Conservation (phyloP, 2,888 invertebrate genomes). For the Standfussiana lucernea region DNA sequence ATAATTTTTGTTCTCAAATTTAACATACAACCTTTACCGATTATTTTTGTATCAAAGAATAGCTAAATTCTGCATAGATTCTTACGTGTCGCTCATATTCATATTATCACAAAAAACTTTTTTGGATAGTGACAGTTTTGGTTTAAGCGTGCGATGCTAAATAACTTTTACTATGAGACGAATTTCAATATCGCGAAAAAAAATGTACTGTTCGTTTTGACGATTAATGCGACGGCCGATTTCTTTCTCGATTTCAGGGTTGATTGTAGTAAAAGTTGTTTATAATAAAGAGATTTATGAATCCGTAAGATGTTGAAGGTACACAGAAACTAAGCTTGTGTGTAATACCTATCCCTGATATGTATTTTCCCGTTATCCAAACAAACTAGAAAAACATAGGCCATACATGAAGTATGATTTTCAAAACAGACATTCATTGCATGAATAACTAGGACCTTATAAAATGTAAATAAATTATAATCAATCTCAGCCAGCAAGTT, state of each 20-base stretch:
- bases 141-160: no score
- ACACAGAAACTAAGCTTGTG: not conserved
- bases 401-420: not conserved
- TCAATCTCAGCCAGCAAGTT: constrained; percentile 58
- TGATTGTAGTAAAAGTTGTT: not conserved
- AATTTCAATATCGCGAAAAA: not conserved
- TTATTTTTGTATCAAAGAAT: no score
- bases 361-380: not conserved
- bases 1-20: no score
- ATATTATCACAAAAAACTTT: no score
- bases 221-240: not conserved
- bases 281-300: not conserved
- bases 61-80: no score
- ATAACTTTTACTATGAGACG: not conserved
- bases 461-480: constrained; percentile 51
- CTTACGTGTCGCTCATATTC: no score
- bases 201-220: not conserved
- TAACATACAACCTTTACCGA: no score
- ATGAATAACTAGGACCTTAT: constrained; percentile 12
- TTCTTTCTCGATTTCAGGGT: not conserved
- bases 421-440: not conserved
- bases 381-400: not conserved
- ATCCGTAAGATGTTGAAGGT: not conserved
- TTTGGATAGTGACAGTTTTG: no score
- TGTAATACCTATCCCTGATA: not conserved